phyloP scores from a whole-genome alignment of 2,113 vertebrate species.

The Brevimyrus niger region DNA sequence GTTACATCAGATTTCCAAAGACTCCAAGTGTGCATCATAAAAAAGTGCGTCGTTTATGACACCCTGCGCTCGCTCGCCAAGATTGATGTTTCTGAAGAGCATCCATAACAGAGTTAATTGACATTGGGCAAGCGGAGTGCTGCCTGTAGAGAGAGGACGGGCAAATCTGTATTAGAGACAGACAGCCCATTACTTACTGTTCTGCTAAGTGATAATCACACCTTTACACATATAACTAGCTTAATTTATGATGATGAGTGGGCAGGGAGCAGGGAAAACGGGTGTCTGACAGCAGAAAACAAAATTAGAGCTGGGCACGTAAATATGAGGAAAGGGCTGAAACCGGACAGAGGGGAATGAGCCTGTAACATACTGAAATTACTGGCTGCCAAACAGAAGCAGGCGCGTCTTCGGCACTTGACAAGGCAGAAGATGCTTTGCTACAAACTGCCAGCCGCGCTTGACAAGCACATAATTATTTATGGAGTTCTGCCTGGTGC shows the following conservation, averaged over 20 bases:
- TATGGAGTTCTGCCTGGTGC: constrained; percentile 7
- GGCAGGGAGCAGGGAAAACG: constrained; percentile 23
- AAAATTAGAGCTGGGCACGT: background rate
- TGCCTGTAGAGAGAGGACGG: background rate
- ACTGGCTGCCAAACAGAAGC: background rate
- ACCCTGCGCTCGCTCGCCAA: background rate
- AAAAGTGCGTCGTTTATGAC: background rate
- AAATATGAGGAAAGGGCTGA: background rate
- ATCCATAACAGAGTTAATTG: background rate
- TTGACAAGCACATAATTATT: constrained; percentile 15
- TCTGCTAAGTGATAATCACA: constrained; percentile 23
- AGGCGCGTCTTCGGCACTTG: background rate
- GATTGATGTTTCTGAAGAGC: background rate
- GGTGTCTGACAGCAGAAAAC: constrained; percentile 25
- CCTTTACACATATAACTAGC: constrained; percentile 31
- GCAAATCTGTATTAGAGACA: background rate
- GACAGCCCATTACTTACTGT: background rate
- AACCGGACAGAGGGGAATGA: constrained; percentile 5
- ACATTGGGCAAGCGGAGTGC: background rate
- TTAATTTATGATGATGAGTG: constrained; percentile 40
- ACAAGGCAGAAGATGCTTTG: background rate
- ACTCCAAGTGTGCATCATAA: background rate
- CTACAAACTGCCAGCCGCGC: background rate
- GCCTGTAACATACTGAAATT: constrained; percentile 4
- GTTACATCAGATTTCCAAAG: background rate